Evolutionary conservation across 1,140 invertebrate genomes (phyloP).

Genomic region (Sminthurides bifidus): DNA sequence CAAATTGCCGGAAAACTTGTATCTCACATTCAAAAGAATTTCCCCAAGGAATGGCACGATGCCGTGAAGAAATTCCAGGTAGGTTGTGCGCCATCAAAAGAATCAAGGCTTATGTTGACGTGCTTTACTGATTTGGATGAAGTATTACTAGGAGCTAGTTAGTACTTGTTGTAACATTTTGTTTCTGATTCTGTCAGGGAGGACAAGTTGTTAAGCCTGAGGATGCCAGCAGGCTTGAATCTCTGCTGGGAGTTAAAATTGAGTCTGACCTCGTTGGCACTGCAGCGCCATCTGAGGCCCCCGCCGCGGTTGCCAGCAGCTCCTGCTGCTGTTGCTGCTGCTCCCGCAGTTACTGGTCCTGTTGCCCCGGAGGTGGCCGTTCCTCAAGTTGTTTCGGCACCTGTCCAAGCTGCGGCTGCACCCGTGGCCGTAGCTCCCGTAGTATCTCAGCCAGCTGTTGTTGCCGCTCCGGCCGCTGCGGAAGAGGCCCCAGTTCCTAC

Average conservation of each 20-base stretch:
- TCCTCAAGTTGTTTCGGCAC: not conserved
- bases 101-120: too few relatives aligned
- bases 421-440: not conserved
- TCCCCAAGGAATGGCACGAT: slow-evolving; percentile 31
- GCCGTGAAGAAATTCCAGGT: slow-evolving; percentile 32
- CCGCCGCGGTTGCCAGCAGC: not conserved
- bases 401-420: not conserved
- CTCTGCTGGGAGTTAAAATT: slow-evolving; percentile 24
- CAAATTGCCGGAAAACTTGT: slow-evolving; percentile 28
- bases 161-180: not conserved
- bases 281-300: not conserved
- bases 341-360: not conserved
- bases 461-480: too few relatives aligned
- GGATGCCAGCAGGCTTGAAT: slow-evolving; percentile 19
- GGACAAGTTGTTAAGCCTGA: slow-evolving; percentile 22
- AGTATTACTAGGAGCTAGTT: too few relatives aligned
- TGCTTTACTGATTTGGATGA: too few relatives aligned
- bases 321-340: not conserved
- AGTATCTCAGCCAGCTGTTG: too few relatives aligned
- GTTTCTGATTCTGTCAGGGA: slow-evolving; percentile 19
- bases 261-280: slow-evolving; percentile 11
- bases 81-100: not conserved
- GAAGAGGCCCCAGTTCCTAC: too few relatives aligned
- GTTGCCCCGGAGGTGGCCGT: slow-evolving; percentile 1
- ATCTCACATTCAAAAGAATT: slow-evolving; percentile 28